Percentiles rank a stretch among this genome's conserved stretches.
Evolutionary conservation across 2,113 vertebrate genomes (phyloP).

Genomic region (Bubalus kerabau): DNA sequence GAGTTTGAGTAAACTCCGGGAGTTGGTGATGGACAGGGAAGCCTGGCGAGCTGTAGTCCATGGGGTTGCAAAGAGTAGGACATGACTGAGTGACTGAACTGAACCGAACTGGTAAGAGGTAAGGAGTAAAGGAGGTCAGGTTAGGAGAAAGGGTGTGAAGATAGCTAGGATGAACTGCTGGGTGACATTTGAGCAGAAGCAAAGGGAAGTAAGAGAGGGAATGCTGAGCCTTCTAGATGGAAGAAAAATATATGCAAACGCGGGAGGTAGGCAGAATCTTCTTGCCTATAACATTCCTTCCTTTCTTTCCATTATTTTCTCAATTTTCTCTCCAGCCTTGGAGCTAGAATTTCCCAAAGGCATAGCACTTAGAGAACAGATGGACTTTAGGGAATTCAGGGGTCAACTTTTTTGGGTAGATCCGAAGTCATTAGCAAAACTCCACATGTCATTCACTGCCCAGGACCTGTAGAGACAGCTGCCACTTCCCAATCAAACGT

Average conservation of each 20-base stretch:
- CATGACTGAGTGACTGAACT: background rate
- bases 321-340: background rate
- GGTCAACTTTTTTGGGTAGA: background rate
- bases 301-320: background rate
- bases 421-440: background rate
- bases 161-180: background rate
- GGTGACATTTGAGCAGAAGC: background rate
- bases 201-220: background rate
- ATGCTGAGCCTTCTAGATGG: background rate
- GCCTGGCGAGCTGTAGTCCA: background rate
- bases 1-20: background rate
- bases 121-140: background rate
- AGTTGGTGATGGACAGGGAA: background rate
- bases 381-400: background rate
- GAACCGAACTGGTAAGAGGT: background rate
- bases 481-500: background rate
- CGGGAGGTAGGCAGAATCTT: background rate
- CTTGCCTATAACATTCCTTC: background rate
- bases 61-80: background rate
- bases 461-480: background rate
- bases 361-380: background rate
- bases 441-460: background rate
- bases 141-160: background rate
- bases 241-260: background rate
- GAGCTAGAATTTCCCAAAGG: background rate